phyloP scores from a whole-genome alignment of 2,888 invertebrate genomes.

The Sminthurinus aureus region DNA sequence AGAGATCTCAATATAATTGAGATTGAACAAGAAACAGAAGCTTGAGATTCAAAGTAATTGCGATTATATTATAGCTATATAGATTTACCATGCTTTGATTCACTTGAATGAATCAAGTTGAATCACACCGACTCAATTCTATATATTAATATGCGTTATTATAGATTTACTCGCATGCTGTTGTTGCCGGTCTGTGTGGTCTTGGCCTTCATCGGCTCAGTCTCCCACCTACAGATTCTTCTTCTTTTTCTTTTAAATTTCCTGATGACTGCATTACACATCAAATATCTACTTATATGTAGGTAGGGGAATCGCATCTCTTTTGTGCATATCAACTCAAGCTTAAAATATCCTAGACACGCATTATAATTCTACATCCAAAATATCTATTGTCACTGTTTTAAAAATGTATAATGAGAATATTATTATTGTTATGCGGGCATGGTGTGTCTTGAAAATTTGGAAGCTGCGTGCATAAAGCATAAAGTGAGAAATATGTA shows the following conservation, averaged over 20 bases:
- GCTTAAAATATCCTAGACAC: conserved; percentile 22
- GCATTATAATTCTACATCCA: neutral
- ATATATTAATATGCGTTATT: neutral
- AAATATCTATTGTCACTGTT: neutral
- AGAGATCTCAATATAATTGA: neutral
- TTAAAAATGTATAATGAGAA: neutral
- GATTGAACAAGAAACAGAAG: conserved; percentile 35
- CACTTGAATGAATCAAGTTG: conserved; percentile 24
- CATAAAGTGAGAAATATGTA: no score
- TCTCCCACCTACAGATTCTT: conserved; percentile 1
- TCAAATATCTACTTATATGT: conserved; percentile 5
- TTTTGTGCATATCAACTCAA: conserved; percentile 30
- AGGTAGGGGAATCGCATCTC: neutral
- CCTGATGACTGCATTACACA: conserved; percentile 5
- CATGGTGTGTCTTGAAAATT: neutral
- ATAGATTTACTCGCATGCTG: neutral
- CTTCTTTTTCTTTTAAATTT: conserved; percentile 7
- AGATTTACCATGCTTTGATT: conserved; percentile 44
- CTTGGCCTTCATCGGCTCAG: conserved; percentile 37
- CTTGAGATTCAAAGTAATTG: conserved; percentile 25
- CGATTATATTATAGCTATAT: conserved; percentile 24
- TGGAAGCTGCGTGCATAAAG: no score
- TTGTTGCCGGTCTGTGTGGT: conserved; percentile 35
- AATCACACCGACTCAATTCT: conserved; percentile 39
- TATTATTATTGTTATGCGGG: neutral